Evolutionary conservation across 2,888 invertebrate genomes (phyloP), one percentile per base, ranked within the genome.

Genomic region (Pegoplata infirma): DNA sequence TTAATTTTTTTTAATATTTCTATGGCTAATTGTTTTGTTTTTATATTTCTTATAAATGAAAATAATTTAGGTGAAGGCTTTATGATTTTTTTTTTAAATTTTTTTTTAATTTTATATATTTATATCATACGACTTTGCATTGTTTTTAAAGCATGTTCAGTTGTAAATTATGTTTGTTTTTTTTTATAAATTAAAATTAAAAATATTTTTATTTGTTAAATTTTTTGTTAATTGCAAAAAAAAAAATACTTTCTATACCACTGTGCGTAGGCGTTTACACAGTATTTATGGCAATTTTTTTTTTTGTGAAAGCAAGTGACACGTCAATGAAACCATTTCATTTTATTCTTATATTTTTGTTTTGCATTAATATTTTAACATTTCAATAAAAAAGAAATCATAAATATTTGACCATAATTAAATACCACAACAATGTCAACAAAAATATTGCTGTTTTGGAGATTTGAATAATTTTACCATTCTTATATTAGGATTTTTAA

Each of bases 41-140:
- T 56, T 7, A n/a, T n/a, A 36, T 64, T 64, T 63, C 1, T 16
- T 63, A 5, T 47, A 5, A 67, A 49, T 28, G 28, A 56, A 58
- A 46, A 4, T n/a, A 44, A 59, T 59, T 59, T 69, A 44, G 69
- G 69, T 59, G 69, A 69, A 59, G 69, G 69, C 40, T 58, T 69
- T n/a, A 32, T 49, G 17, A 21, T 44, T 32, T 47, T 40, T 40
- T 47, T 61, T 44, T 0, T 7, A 19, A 32, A 36, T 56, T 56
- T n/a, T 21, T 10, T 14, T 28, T 53, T 6, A 2, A 19, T 32
- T 32, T 36, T 14, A 10, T 17, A 36, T 0, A 36, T n/a, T n/a
- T n/a, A 55, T 12, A 17, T 28, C 16, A n/a, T 32, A 10, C 10
- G 2, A 32, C 17, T 5, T 36, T 36, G 36, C 6, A 12, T 7